Evolutionary conservation across 2,888 invertebrate genomes (phyloP).

Genomic region (Fragum sueziense): DNA sequence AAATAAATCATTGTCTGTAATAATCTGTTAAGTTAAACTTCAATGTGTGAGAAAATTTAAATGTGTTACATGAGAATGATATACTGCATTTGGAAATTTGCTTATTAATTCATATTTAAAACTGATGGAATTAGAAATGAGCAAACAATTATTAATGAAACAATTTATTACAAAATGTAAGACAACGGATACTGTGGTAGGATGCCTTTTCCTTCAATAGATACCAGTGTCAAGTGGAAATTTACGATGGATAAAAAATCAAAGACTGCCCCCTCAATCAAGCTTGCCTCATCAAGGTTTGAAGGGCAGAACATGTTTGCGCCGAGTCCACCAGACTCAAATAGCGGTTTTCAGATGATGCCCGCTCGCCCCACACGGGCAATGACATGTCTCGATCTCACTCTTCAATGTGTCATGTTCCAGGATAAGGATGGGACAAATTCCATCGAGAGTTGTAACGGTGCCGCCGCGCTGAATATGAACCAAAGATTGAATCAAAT

Average conservation of each 20-base stretch:
- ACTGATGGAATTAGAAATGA: no score
- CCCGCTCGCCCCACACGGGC: constrained; percentile 50
- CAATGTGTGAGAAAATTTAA: background rate
- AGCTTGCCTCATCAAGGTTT: background rate
- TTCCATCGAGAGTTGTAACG: constrained; percentile 17
- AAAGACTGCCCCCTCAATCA: constrained; percentile 28
- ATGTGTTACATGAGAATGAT: no score
- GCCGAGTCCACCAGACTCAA: constrained; percentile 47
- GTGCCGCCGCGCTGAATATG: constrained; percentile 64
- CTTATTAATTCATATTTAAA: no score
- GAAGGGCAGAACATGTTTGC: constrained; percentile 25
- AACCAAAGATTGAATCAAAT: constrained; percentile 62
- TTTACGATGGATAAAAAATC: constrained; percentile 50
- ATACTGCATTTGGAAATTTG: no score
- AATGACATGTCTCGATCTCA: constrained; percentile 58
- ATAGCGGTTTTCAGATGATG: constrained; percentile 36
- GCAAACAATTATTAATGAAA: no score
- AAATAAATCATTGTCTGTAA: background rate
- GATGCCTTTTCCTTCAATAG: constrained; percentile 14
- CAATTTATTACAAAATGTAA: no score
- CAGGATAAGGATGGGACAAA: constrained; percentile 54
- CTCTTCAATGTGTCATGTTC: constrained; percentile 60
- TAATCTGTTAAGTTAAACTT: constrained; percentile 13
- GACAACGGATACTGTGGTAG: background rate
- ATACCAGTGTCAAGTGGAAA: constrained; percentile 15